Base-by-base conservation (phyloP, 2,797 vertebrate genomes). In the Babyrousa celebensis region DNA sequence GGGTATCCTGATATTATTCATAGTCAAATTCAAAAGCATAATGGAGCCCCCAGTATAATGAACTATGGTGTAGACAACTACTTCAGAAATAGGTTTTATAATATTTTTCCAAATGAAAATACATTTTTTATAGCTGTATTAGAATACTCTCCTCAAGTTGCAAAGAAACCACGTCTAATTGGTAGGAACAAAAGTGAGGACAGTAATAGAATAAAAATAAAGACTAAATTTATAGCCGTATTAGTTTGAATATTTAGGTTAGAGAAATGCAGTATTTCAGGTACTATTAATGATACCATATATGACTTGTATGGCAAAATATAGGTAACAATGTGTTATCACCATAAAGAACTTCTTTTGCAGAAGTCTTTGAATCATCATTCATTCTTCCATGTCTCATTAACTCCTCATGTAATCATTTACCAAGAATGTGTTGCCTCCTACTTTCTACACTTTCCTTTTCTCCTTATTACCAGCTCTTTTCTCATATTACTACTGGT, bases 91-190 rank as follows among this genome's bases (percentile, higher is more conserved):
- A 36, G 2, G 27, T 88, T 92, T 95, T 65, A 56, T 56, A 85
- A 20, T 70, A 86, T 85, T 20, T 88, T 94, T 12, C 56, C 23
- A 67, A 12, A 56, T 82, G 40, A 93, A 93, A 94, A 88, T 79
- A 20, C 11, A 60, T 79, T 93, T 68, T 91, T 88, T 18, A 68
- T 25, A 85, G 32, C 11, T 91, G 32, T 14, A 72, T 91, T 91
- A 91, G 23, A 91, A 83, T 84, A 18, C 18, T 94, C 60, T 58
- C 82, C 32, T 94, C 62, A 86, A 58, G 23, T 78, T 60, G 5
- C 32, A 85, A 67, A 74, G 21, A 77, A 83, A 75, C 20, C 12
- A 70, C 56, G 48, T 65, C 15, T 68, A 32, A 29, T 74, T 27
- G 7, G 7, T 71, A 93, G 36, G 6, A 94, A 84, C 1, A 94